Evolutionary conservation across 2,113 vertebrate genomes (phyloP).

Genomic region (Callorhinus ursinus): DNA sequence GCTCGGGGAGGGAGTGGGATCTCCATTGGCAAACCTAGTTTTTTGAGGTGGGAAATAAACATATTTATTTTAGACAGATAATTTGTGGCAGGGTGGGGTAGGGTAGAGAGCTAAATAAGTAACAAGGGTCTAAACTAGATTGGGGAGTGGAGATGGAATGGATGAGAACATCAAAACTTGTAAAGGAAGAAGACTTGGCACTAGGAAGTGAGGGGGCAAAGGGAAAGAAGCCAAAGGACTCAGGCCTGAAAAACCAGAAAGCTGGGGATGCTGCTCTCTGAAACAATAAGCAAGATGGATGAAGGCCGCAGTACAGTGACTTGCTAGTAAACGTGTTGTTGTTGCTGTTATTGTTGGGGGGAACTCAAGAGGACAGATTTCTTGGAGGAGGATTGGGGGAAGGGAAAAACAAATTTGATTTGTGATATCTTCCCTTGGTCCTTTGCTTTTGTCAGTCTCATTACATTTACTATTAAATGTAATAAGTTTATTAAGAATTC

Average conservation of each 20-base stretch:
- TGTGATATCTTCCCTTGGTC: background rate
- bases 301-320: background rate
- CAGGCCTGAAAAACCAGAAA: background rate
- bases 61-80: background rate
- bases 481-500: background rate
- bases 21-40: background rate
- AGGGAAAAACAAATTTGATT: background rate
- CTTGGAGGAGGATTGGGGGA: background rate
- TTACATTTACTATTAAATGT: background rate
- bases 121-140: background rate
- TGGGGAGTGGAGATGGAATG: background rate
- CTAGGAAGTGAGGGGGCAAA: background rate
- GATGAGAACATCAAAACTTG: background rate
- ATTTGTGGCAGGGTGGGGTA: background rate
- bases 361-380: background rate
- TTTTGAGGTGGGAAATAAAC: constrained; percentile 1
- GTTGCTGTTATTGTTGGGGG: background rate
- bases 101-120: background rate
- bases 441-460: background rate
- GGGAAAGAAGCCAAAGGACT: background rate
- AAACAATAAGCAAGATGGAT: background rate
- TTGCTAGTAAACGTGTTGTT: background rate
- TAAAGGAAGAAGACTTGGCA: background rate
- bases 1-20: background rate
- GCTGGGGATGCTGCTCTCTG: background rate